phyloP scores from a whole-genome alignment of 2,888 invertebrate species.

The Girardia tigrina region DNA sequence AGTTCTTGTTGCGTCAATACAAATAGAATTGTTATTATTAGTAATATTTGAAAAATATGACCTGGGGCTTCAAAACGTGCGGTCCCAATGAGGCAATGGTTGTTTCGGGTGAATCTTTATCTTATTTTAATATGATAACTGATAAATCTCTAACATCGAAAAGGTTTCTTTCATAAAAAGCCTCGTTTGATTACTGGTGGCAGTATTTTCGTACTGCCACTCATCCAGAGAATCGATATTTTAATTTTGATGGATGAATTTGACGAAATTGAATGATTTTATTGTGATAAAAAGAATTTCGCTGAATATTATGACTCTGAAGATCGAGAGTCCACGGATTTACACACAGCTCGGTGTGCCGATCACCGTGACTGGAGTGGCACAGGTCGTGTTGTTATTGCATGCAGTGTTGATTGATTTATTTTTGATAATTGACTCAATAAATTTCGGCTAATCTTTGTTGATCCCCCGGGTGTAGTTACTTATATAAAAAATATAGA shows the following conservation, averaged over 20 bases:
- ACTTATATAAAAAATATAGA: too few relatives aligned
- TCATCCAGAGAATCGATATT: conserved; percentile 57
- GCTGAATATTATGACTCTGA: conserved; percentile 86
- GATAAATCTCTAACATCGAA: too few relatives aligned
- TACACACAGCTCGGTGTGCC: conserved; percentile 91
- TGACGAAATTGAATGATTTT: neutral
- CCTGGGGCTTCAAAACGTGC: conserved; percentile 35
- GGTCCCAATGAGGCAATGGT: conserved; percentile 35
- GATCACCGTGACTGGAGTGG: conserved; percentile 88
- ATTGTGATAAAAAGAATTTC: conserved; percentile 60
- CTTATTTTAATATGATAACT: neutral
- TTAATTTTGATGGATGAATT: conserved; percentile 34
- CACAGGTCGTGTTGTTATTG: too few relatives aligned
- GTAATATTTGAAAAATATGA: neutral
- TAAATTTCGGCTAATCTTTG: too few relatives aligned
- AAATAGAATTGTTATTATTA: too few relatives aligned
- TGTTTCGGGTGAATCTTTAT: conserved; percentile 26
- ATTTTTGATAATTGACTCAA: too few relatives aligned
- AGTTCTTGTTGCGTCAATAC: too few relatives aligned
- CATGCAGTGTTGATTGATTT: too few relatives aligned
- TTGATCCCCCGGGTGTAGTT: too few relatives aligned
- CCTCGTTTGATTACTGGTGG: conserved; percentile 85
- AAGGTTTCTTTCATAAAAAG: neutral
- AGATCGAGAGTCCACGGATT: conserved; percentile 83
- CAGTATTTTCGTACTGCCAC: conserved; percentile 88